Base-by-base conservation (phyloP, 2,797 vertebrate species). In the Sebastes kiyomatsui region DNA sequence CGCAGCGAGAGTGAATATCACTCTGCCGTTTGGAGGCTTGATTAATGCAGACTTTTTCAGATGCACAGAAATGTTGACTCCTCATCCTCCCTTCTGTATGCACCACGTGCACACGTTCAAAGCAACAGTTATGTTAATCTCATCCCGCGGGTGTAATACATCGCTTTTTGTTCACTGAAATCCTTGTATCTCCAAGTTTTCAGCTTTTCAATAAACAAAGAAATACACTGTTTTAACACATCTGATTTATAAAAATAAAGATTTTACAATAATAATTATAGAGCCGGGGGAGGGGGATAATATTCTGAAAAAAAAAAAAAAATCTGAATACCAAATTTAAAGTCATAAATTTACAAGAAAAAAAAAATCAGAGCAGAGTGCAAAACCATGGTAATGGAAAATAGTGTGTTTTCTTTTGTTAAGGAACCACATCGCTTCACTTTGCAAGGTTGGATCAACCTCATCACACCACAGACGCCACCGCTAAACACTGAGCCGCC, bases 41-140 rank as follows among this genome's bases (percentile, higher is more conserved):
- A 91, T 92, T 78, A 81, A 87, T 76, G 80, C 35, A 25, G 75
- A 75, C 67, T 60, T 72, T 67, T 79, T 65, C 72, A 85, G 61
- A 88, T 68, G 83, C 77, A 79, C 38, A 22, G 52, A 54, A 69
- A 66, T n/a, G 33, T 83, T 81, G 38, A 52, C 18, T 66, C 0
- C 4, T 72, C 13, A 3, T 72, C 28, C 5, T 69, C 79, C 67
- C 65, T 90, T 90, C 72, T 88, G 84, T 62, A 33, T 2, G 62
- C 64, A 49, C 28, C 28, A 33, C 2, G 2, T 73, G 75, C n/a
- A 55, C 22, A 32, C 22, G 30, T 67, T 77, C 25, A 56, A 20
- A 73, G 78, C 76, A 79, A 87, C 74, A 75, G 73, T 82, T 42
- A 42, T 77, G 65, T 69, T 75, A 80, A 1, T 67, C 22, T 72